Percentiles rank a stretch among this genome's conserved stretches.
These are phyloP conservation scores for Watsonalla binaria DNA, from an alignment of 2,888 invertebrate genomes.

Conservation along the genomic window DNA sequence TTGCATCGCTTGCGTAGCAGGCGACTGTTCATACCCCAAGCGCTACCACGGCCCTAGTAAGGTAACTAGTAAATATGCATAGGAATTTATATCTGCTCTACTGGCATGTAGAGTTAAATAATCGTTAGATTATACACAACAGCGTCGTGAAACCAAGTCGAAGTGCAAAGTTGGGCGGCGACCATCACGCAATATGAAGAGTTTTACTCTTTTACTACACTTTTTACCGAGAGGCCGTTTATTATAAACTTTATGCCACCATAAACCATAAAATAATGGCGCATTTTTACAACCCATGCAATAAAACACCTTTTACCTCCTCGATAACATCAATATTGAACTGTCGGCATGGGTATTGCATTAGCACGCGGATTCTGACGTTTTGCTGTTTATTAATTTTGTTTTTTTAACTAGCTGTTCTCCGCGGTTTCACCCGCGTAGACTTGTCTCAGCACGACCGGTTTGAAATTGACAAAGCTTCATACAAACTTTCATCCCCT, in stretches of 20 bases:
- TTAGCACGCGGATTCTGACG: conserved; percentile 18
- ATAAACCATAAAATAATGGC: conserved; percentile 72
- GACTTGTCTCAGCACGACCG: too few relatives aligned
- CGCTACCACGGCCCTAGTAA: too few relatives aligned
- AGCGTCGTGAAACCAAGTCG: conserved; percentile 2
- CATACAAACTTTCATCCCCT: too few relatives aligned
- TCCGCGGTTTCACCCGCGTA: too few relatives aligned
- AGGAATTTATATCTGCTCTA: too few relatives aligned
- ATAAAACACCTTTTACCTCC: conserved; percentile 71
- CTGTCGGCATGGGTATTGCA: conserved; percentile 33
- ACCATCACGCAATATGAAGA: conserved; percentile 55
- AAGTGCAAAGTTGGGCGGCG: conserved; percentile 13
- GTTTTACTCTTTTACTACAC: conserved; percentile 41
- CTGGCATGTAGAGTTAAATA: background rate
- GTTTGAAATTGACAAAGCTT: too few relatives aligned
- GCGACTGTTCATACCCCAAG: too few relatives aligned
- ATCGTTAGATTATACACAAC: background rate
- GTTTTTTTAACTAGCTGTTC: too few relatives aligned
- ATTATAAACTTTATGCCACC: conserved; percentile 72
- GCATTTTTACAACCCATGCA: conserved; percentile 66
- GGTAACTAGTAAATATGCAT: too few relatives aligned
- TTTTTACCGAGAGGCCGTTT: conserved; percentile 64
- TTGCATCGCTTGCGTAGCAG: too few relatives aligned
- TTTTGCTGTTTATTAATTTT: background rate
- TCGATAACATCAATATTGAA: conserved; percentile 55